Percentiles rank a stretch among this genome's conserved stretches.
Conservation (phyloP, 2,113 vertebrate genomes). For the Pheucticus melanocephalus region DNA sequence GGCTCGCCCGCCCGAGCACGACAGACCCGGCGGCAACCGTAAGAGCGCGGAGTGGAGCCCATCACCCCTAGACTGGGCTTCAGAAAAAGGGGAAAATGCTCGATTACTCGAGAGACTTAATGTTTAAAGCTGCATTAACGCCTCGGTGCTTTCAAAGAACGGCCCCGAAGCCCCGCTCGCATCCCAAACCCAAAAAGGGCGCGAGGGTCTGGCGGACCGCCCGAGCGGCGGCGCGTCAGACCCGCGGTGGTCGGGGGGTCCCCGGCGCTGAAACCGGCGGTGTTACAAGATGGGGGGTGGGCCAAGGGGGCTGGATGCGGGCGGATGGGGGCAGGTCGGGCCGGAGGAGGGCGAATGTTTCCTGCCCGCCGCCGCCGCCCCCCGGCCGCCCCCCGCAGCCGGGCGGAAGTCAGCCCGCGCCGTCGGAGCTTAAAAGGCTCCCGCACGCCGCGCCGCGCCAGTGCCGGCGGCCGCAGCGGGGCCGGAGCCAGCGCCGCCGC, state of each 20-base stretch:
- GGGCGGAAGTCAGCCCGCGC: slow-evolving; percentile 84
- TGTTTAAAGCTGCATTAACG: neutral
- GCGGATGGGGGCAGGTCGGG: slow-evolving; percentile 57
- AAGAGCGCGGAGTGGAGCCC: neutral
- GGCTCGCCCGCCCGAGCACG: neutral
- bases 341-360: slow-evolving; percentile 74
- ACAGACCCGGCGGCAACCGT: neutral
- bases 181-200: neutral
- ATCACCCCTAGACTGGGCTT: neutral
- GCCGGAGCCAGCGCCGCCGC: slow-evolving; percentile 40
- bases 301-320: neutral
- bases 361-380: slow-evolving; percentile 68
- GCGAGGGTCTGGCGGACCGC: neutral
- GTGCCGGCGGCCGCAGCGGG: slow-evolving; percentile 40
- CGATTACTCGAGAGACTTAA: neutral
- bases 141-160: neutral
- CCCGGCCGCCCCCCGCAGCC: slow-evolving; percentile 65
- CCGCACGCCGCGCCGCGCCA: slow-evolving; percentile 73
- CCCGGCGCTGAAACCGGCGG: neutral
- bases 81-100: neutral
- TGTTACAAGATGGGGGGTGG: neutral
- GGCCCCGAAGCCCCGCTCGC: neutral
- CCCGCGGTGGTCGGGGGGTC: no score
- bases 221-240: neutral
- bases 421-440: slow-evolving; percentile 82